phyloP scores from a whole-genome alignment of 2,797 vertebrate species.

The Borostomias antarcticus region DNA sequence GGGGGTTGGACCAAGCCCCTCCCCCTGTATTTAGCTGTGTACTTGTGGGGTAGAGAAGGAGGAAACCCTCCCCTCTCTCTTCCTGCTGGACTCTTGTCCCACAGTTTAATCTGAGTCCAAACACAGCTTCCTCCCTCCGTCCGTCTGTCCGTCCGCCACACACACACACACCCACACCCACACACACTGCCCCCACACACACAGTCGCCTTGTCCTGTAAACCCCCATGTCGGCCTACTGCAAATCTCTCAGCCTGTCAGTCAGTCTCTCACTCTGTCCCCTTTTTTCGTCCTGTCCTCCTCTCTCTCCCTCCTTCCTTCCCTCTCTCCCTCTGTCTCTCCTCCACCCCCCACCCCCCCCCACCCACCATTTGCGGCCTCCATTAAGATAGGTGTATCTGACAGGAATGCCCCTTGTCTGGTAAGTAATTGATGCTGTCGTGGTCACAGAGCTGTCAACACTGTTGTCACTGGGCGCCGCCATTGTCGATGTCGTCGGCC shows the following conservation, averaged over 20 bases:
- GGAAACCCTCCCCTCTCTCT: slow-evolving; percentile 40
- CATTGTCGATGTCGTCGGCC: background rate
- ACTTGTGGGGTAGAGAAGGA: slow-evolving; percentile 7
- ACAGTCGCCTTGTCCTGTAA: background rate
- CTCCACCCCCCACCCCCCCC: background rate
- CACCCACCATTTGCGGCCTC: background rate
- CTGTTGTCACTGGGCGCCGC: background rate
- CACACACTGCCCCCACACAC: slow-evolving; percentile 13
- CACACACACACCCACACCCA: slow-evolving; percentile 29
- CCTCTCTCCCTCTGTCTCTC: background rate
- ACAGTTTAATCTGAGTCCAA: slow-evolving; percentile 75
- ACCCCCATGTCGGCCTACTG: background rate
- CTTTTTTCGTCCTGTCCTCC: background rate
- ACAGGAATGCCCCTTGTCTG: background rate
- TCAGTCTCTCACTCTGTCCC: background rate
- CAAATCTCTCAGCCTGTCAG: background rate
- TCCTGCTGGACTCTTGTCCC: slow-evolving; percentile 67
- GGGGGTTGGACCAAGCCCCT: background rate
- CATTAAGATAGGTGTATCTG: background rate
- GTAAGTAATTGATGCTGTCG: background rate
- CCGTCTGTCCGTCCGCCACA: slow-evolving; percentile 48
- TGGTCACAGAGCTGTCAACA: background rate
- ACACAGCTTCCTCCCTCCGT: slow-evolving; percentile 68
- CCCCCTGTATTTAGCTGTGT: background rate
- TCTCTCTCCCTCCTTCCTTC: background rate